A percentile compares a stretch with the other conserved stretches of the same genome.
phyloP scores from a whole-genome alignment of 2,797 vertebrate species.

The Alosa sapidissima region DNA sequence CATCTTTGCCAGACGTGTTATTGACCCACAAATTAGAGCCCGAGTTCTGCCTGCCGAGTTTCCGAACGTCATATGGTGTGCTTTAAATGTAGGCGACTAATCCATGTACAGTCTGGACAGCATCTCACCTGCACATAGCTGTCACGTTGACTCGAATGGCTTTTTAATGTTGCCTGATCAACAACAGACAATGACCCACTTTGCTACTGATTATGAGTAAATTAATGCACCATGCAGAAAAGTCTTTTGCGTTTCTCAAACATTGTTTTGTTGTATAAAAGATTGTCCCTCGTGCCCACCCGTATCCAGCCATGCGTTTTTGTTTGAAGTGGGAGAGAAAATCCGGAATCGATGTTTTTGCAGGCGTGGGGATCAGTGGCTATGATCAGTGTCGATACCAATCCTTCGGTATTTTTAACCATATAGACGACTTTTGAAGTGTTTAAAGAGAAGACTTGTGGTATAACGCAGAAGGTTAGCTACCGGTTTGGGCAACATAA shows the following conservation, averaged over 20 bases:
- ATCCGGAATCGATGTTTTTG: not conserved
- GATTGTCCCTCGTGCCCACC: conserved; percentile 10
- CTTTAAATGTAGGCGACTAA: conserved; percentile 1
- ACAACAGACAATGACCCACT: not conserved
- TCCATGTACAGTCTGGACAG: not conserved
- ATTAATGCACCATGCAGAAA: not conserved
- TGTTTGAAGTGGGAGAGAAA: not conserved
- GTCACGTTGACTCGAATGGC: not conserved
- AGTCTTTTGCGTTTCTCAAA: not conserved
- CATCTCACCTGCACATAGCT: not conserved
- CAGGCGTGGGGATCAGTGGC: not conserved
- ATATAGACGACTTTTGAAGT: not conserved
- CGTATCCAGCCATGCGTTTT: not conserved
- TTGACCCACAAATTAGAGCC: not conserved
- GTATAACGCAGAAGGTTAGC: not conserved
- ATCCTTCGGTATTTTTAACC: not conserved
- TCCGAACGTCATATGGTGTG: conserved; percentile 12
- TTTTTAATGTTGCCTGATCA: not conserved
- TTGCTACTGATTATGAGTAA: not conserved
- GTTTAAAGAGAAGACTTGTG: not conserved
- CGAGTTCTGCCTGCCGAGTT: not conserved
- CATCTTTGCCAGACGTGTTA: not conserved
- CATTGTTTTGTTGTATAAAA: not conserved
- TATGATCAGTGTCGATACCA: not conserved
- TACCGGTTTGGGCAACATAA: not conserved